phyloP scores from a whole-genome alignment of 2,113 vertebrate species.

The Ardeotis arabs region DNA sequence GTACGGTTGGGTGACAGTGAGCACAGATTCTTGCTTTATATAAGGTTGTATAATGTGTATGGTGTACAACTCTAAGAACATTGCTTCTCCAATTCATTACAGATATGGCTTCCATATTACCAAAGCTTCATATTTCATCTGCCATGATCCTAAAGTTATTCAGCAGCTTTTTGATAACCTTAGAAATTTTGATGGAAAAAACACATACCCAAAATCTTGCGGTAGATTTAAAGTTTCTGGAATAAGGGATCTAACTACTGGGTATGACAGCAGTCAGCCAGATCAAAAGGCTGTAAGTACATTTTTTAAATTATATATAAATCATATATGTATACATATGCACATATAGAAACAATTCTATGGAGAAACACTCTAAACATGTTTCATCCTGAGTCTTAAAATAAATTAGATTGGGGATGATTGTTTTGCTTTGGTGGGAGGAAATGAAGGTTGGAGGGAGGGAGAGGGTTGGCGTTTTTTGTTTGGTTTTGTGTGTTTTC shows the following conservation, averaged over 20 bases:
- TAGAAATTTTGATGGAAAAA: slow-evolving; percentile 83
- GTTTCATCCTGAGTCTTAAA: neutral
- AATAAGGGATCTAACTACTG: slow-evolving; percentile 92
- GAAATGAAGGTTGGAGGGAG: neutral
- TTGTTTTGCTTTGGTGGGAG: neutral
- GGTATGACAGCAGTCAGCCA: slow-evolving; percentile 89
- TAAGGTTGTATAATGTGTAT: neutral
- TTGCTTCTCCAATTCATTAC: neutral
- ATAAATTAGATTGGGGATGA: neutral
- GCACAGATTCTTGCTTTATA: neutral
- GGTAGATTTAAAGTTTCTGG: slow-evolving; percentile 84
- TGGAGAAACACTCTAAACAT: neutral
- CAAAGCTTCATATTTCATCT: slow-evolving; percentile 96
- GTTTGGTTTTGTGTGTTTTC: neutral
- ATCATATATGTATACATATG: neutral
- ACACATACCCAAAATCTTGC: slow-evolving; percentile 87
- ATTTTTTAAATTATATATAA: neutral
- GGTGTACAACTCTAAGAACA: neutral
- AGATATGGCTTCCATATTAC: slow-evolving; percentile 96
- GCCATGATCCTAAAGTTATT: slow-evolving; percentile 87
- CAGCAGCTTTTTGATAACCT: slow-evolving; percentile 86
- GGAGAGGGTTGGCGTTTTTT: neutral
- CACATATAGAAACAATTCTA: neutral
- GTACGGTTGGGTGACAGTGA: neutral
- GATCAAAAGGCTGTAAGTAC: slow-evolving; percentile 90